Base-by-base conservation (phyloP, 2,888 invertebrate species). In the Endotricha flammealis region DNA sequence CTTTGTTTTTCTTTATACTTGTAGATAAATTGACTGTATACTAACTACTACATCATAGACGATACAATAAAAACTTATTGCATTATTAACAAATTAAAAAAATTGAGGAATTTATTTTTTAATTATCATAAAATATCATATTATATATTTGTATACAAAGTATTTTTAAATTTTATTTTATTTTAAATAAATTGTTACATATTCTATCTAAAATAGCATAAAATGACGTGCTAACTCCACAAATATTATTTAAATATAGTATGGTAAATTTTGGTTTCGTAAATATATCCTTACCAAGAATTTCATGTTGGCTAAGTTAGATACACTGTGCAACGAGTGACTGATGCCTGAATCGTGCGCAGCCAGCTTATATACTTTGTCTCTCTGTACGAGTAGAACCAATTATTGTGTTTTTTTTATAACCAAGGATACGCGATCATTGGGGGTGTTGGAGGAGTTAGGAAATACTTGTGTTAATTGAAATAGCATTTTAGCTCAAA, bases 281-380 rank as follows among this genome's bases (percentile, higher is more conserved):
- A n/a, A n/a, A n/a, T n/a, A 33, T 29, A 42, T 48, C 54, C 77
- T 77, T 72, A 77, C 77, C 77, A 77, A 55, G 69, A 75, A 75
- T 57, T 77, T 77, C 77, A 77, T 77, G 71, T 60, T 75, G 75
- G 46, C 39, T 33, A 38, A 38, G 48, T 45, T 46, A 51, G 44
- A 51, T 55, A 51, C 67, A 59, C 55, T 53, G 51, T 42, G 35
- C 50, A 50, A 42, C 43, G 44, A 64, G 57, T 54, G 61, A 76
- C 71, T 77, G 77, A 72, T 73, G 68, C 48, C 47, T 37, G 34
- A 45, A 42, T 51, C 55, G 37, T 28, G 55, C 57, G 52, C 57
- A 43, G 37, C 13, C 32, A 14, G 57, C 53, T 74, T 76, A 54
- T 75, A 76, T 76, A 75, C 57, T 22, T n/a, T 36, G 12, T 17